Conservation (phyloP, 2,888 invertebrate species). For the Slavum lentiscoides region DNA sequence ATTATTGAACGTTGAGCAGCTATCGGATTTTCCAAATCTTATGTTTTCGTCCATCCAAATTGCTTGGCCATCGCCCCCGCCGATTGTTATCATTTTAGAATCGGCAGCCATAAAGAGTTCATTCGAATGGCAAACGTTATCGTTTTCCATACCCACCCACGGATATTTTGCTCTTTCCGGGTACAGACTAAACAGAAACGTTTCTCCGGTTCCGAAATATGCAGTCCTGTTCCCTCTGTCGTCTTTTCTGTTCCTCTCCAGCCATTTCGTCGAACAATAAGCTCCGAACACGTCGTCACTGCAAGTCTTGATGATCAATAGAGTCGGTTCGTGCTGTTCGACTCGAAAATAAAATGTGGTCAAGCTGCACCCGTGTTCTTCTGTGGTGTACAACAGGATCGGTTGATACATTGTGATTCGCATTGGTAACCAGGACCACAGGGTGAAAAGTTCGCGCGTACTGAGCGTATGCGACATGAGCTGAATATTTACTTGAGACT, state of each 20-base stretch:
- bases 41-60: constrained; percentile 97
- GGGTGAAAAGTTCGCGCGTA: constrained; percentile 88
- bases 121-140: constrained; percentile 73
- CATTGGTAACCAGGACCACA: constrained; percentile 96
- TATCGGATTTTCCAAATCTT: constrained; percentile 88
- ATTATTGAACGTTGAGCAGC: constrained; percentile 95
- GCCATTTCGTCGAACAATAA: constrained; percentile 93
- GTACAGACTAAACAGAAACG: constrained; percentile 86
- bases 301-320: constrained; percentile 93
- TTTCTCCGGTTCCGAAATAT: constrained; percentile 97
- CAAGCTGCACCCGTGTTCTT: constrained; percentile 94
- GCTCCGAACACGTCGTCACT: constrained; percentile 97
- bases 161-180: constrained; percentile 90
- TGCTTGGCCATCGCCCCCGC: constrained; percentile 94
- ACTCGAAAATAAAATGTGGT: constrained; percentile 92
- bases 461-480: constrained; percentile 93
- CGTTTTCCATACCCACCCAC: constrained; percentile 87
- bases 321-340: constrained; percentile 90
- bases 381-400: constrained; percentile 89
- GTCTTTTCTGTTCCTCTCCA: constrained; percentile 84
- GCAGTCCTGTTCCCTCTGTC: constrained; percentile 87
- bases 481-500: constrained; percentile 91
- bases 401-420: constrained; percentile 96
- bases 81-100: constrained; percentile 90
- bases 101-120: constrained; percentile 97